A percentile compares a stretch with the other conserved stretches of the same genome.
These are phyloP conservation scores for Plutella xylostella DNA, from an alignment of 2,888 invertebrate species.

Conservation along the genomic window DNA sequence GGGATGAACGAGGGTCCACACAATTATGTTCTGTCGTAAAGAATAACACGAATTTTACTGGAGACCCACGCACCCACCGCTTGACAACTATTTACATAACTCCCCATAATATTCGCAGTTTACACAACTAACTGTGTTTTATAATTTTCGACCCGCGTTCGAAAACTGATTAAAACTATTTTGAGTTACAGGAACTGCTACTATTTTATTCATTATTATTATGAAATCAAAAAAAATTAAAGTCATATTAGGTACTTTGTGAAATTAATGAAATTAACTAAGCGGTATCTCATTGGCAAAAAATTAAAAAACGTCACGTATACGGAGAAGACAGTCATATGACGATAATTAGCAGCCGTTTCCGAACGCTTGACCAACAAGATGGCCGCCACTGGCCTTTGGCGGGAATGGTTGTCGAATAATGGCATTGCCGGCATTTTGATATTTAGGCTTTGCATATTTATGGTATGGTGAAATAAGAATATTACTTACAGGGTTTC, in stretches of 20 bases:
- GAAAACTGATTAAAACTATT: no score
- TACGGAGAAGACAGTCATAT: constrained; percentile 36
- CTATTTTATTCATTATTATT: no score
- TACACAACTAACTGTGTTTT: background rate
- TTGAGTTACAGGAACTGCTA: no score
- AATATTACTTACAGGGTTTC: constrained; percentile 67
- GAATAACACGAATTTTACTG: constrained; percentile 57
- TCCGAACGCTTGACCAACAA: constrained; percentile 33
- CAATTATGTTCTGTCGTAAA: constrained; percentile 59
- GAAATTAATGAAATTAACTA: no score
- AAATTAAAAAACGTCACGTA: constrained; percentile 67
- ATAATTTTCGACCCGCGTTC: no score
- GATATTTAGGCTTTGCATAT: no score
- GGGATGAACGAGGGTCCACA: constrained; percentile 60
- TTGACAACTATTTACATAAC: constrained; percentile 30
- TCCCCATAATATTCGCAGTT: constrained; percentile 30
- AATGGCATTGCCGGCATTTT: constrained; percentile 60
- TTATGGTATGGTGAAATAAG: no score
- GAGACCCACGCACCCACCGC: constrained; percentile 24
- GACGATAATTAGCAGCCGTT: constrained; percentile 65
- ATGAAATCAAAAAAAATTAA: no score
- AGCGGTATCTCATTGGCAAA: no score
- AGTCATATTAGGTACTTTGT: no score
- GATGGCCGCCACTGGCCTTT: constrained; percentile 34
- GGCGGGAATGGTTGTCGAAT: constrained; percentile 50